Evolutionary conservation across 2,797 vertebrate genomes (phyloP), one percentile per base, ranked within the genome.

Genomic region (Phalloptychus januarius): DNA sequence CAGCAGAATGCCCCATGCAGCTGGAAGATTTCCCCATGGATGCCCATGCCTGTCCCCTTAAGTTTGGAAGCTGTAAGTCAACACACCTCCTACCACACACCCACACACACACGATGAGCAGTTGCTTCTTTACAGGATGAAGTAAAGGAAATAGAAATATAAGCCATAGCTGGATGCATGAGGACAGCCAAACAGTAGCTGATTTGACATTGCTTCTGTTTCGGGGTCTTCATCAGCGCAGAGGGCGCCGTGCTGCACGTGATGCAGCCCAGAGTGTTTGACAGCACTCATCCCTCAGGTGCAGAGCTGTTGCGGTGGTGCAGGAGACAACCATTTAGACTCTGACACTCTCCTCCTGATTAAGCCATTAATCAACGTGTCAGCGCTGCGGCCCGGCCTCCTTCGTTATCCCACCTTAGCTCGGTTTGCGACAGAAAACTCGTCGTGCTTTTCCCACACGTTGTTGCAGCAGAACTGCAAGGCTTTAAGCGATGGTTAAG

Each of bases 21-120:
- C 96, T 99, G 74, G 98, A 99, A 93, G 98, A 99, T 80, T 99
- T 99, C 89, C 98, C 98, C 0, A 99, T 99, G 98, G 98, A 99
- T 15, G 97, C 98, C 58, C 98, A 99, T 7, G 98, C 98, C 61
- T 99, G 98, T 85, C 98, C 98, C 3, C 96, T 99, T 84, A 99
- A 99, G 93, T 99, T 99, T 90, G 98, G 98, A 93, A 99, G 98
- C 95, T 99, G 98, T 99, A 95, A 99, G 98, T 99, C 91, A 85
- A 87, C 52, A 31, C 18, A 4, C 54, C 40, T 50, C 31, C 48
- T 10, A 80, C 61, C 12, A 72, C 71, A 75, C 33, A 13, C 48
- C 46, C 11, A 63, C 72, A 74, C 38, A 11, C 50, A 63, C 67
- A 42, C 18, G 50, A 8, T 48, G 56, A 44, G 3, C 38, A 38